A percentile compares a stretch with the other conserved stretches of the same genome.
phyloP scores from a whole-genome alignment of 2,888 invertebrate genomes.

The Vannuccia rotundouncinata region DNA sequence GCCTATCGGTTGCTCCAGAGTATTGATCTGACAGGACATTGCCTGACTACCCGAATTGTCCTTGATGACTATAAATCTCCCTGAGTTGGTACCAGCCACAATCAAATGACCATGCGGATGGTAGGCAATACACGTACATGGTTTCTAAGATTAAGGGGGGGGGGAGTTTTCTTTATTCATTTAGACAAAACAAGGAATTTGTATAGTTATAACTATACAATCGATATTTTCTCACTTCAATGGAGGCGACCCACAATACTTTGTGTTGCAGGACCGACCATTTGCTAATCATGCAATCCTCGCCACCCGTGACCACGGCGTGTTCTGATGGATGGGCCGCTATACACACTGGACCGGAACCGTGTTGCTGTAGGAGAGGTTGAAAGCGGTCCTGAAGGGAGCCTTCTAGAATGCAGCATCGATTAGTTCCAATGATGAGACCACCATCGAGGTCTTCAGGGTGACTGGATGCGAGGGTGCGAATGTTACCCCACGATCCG shows the following conservation, averaged over 20 bases:
- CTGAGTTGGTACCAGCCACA: conserved; percentile 80
- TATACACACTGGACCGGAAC: conserved; percentile 52
- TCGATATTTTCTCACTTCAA: conserved; percentile 54
- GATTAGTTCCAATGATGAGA: conserved; percentile 80
- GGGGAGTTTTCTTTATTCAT: background rate
- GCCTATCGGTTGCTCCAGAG: conserved; percentile 67
- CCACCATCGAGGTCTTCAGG: conserved; percentile 82
- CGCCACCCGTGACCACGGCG: conserved; percentile 81
- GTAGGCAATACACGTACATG: conserved; percentile 77
- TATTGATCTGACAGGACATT: conserved; percentile 75
- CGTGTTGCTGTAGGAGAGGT: conserved; percentile 60
- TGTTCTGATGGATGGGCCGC: conserved; percentile 79
- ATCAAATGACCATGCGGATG: conserved; percentile 79
- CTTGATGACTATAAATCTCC: conserved; percentile 76
- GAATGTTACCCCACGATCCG: background rate
- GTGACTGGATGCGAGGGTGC: conserved; percentile 49
- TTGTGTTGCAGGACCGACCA: conserved; percentile 74
- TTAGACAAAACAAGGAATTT: background rate
- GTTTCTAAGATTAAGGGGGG: conserved; percentile 62
- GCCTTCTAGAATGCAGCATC: conserved; percentile 80
- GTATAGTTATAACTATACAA: background rate
- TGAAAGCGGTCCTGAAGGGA: conserved; percentile 80
- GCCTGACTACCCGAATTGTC: conserved; percentile 78
- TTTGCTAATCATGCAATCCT: conserved; percentile 78
- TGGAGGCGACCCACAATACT: conserved; percentile 76